Evolutionary conservation across 2,888 invertebrate genomes (phyloP), one percentile per base, ranked within the genome.

Genomic region (Diplolepis rosae): DNA sequence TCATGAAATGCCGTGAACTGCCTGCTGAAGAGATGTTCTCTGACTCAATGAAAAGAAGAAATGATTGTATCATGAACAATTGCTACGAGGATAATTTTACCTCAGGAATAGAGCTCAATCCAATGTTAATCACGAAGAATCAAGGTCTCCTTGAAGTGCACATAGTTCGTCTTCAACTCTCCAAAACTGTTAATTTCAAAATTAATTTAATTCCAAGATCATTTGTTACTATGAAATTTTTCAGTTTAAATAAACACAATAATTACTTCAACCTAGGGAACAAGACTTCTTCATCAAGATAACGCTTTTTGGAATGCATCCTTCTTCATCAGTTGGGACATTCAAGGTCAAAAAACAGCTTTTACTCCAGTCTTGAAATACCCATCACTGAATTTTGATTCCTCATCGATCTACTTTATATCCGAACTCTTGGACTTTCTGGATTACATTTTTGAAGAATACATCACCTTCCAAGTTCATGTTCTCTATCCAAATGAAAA

Each of bases 111-210:
- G 11, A 5, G n/a, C 5, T 51, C 30, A 56, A 66, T 68, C 83
- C 83, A 4, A 65, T 83, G 30, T 70, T 82, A 7, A 79, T 84
- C 24, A 75, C 76, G 0, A 76, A 83, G 11, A 80, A 78, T 9
- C 82, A 85, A 71, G 85, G 83, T 24, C 72, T 86, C 39, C 35
- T 86, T 50, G 86, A 86, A 74, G 71, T 86, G 65, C 85, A 85
- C 30, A 78, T 85, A 15, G 50, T 81, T 13, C 78, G 76, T 4
- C 70, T 86, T 4, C 83, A 83, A 32, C 78, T 85, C 7, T 82
- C 83, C 0, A 77, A 80, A 18, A 77, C 77, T 52, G 86, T 86
- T 68, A 80, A 79, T 81, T 72, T 52, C 30, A 32, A 2, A 39
- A n/a, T 39, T 39, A 39, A 39, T n/a, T 39, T 4, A n/a, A n/a